A percentile compares a stretch with the other conserved stretches of the same genome.
phyloP scores from a whole-genome alignment of 2,113 vertebrate genomes.

The Ranitomeya imitator region DNA sequence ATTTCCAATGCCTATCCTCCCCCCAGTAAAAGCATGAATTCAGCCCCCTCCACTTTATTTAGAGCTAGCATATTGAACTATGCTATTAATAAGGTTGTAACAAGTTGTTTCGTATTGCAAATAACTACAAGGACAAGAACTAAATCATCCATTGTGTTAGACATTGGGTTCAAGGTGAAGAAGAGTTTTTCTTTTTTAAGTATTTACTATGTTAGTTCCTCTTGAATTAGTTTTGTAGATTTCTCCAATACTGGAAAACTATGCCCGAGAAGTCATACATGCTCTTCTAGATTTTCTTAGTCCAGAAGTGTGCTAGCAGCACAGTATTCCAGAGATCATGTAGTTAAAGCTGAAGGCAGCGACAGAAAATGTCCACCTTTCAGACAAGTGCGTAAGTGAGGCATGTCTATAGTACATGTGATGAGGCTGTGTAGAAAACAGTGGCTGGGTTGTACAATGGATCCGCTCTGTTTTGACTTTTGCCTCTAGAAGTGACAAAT shows the following conservation, averaged over 20 bases:
- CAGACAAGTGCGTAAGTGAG: constrained; percentile 67
- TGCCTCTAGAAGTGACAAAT: constrained; percentile 66
- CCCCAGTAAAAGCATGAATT: constrained; percentile 74
- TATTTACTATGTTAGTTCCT: constrained; percentile 29
- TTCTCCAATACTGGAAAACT: constrained; percentile 56
- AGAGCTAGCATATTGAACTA: constrained; percentile 55
- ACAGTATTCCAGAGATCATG: constrained; percentile 67
- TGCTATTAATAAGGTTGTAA: constrained; percentile 38
- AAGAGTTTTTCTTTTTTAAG: constrained; percentile 7
- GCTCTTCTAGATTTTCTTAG: constrained; percentile 70
- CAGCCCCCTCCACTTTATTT: constrained; percentile 67
- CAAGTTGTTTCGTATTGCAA: constrained; percentile 47
- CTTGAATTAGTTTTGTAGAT: constrained; percentile 35
- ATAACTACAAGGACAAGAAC: constrained; percentile 44
- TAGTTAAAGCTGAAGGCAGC: constrained; percentile 72
- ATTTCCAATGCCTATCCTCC: constrained; percentile 73
- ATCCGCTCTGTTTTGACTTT: constrained; percentile 71
- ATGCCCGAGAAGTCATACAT: constrained; percentile 72
- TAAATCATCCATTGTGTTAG: constrained; percentile 44
- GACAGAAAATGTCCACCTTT: constrained; percentile 72
- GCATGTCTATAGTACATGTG: constrained; percentile 71
- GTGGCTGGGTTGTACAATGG: constrained; percentile 77
- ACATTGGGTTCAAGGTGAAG: constrained; percentile 12
- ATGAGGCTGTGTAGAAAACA: constrained; percentile 74
- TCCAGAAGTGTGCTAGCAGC: constrained; percentile 69